These are phyloP conservation scores for Trematomus loennbergii DNA, from an alignment of 2,113 vertebrate genomes.

Conservation along the genomic window DNA sequence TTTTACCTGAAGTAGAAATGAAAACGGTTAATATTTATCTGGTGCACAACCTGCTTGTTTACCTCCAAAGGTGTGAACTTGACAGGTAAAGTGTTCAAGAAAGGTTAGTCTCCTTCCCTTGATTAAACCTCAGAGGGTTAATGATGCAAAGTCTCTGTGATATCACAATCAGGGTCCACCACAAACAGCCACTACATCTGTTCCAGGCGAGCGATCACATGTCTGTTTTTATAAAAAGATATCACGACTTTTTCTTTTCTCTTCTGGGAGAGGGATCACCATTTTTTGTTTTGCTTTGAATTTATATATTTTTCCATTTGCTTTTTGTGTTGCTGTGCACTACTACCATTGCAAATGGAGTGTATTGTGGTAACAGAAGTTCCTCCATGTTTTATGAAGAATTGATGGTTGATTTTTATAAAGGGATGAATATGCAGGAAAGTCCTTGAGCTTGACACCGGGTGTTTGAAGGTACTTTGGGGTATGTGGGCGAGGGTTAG, in stretches of 20 bases:
- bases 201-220: conserved; percentile 66
- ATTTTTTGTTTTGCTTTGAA: conserved; percentile 49
- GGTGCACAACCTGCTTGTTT: conserved; percentile 25
- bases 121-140: conserved; percentile 28
- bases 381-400: conserved; percentile 69
- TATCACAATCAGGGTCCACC: conserved; percentile 69
- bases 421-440: conserved; percentile 77
- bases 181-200: conserved; percentile 71
- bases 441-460: conserved; percentile 67
- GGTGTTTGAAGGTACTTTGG: conserved; percentile 71
- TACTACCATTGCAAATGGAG: conserved; percentile 77
- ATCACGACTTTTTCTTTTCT: conserved; percentile 56
- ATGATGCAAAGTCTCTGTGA: conserved; percentile 51
- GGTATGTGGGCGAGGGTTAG: conserved; percentile 21
- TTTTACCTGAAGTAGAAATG: conserved; percentile 12
- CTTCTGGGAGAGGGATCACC: conserved; percentile 68
- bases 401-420: conserved; percentile 59
- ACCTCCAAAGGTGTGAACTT: conserved; percentile 15
- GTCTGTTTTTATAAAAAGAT: conserved; percentile 64
- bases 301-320: conserved; percentile 61
- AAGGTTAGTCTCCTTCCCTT: conserved; percentile 16
- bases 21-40: conserved; percentile 29
- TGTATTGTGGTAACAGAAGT: conserved; percentile 67
- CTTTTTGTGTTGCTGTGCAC: conserved; percentile 76
- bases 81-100: conserved; percentile 15